phyloP scores from a whole-genome alignment of 2,113 vertebrate genomes.

The Poeciliopsis occidentalis region DNA sequence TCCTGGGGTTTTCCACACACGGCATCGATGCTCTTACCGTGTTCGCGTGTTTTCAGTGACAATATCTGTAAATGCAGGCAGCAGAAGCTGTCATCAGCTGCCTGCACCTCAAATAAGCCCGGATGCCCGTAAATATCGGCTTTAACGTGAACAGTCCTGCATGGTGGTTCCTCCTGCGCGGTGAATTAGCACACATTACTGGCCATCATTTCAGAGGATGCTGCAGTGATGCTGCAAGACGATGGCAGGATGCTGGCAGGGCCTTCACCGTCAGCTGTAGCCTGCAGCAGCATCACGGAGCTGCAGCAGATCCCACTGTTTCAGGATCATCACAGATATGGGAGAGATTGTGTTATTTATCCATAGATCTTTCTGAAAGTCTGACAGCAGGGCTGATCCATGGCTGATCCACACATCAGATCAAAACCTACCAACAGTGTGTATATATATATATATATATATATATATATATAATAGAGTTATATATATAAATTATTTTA shows the following conservation, averaged over 20 bases:
- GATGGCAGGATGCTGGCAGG: conserved; percentile 30
- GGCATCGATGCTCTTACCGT: background rate
- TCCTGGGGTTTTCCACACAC: conserved; percentile 11
- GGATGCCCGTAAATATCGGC: background rate
- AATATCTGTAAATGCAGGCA: conserved; percentile 4
- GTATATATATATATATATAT: no score
- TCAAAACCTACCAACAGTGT: no score
- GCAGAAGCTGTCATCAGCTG: background rate
- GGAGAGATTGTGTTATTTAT: conserved; percentile 12
- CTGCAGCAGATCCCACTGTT: conserved; percentile 45
- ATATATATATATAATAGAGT: no score
- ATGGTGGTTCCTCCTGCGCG: conserved; percentile 5
- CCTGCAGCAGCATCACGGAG: conserved; percentile 25
- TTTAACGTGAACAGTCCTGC: background rate
- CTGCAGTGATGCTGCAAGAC: conserved; percentile 49
- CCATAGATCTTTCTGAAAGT: conserved; percentile 33
- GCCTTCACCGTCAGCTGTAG: conserved; percentile 34
- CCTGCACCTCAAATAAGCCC: background rate
- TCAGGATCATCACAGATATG: conserved; percentile 39
- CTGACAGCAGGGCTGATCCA: background rate
- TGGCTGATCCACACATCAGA: no score
- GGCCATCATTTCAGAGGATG: conserved; percentile 33
- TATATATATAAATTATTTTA: no score
- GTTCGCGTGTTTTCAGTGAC: background rate
- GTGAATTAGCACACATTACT: conserved; percentile 8